Evolutionary conservation across 2,113 vertebrate genomes (phyloP).

Genomic region (Numida meleagris): DNA sequence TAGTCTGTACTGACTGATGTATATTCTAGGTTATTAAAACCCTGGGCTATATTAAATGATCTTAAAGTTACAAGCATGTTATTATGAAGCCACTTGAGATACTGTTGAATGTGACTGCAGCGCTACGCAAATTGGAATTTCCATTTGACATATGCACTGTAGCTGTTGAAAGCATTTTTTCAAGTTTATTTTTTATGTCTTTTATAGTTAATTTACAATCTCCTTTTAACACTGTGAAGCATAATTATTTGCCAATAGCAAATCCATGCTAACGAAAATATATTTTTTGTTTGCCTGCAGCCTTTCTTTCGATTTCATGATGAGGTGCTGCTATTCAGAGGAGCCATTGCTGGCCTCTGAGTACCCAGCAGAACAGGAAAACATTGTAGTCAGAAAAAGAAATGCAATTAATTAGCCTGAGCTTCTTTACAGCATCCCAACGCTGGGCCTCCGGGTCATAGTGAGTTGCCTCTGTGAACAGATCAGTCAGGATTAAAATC

Average conservation of each 20-base stretch:
- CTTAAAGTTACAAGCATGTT: conserved; percentile 17
- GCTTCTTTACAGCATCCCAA: not conserved
- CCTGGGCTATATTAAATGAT: conserved; percentile 15
- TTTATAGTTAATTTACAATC: conserved; percentile 51
- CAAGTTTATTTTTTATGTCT: conserved; percentile 39
- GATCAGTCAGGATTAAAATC: not conserved
- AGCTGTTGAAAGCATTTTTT: conserved; percentile 42
- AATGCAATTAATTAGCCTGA: conserved; percentile 50
- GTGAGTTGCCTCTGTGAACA: not conserved
- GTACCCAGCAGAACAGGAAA: conserved; percentile 46
- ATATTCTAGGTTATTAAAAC: conserved; percentile 20
- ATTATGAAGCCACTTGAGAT: conserved; percentile 22
- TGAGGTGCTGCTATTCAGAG: conserved; percentile 41
- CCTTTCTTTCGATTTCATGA: conserved; percentile 55
- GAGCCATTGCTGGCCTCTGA: conserved; percentile 8
- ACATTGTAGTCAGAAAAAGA: conserved; percentile 31
- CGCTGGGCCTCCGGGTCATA: not conserved
- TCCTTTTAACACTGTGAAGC: conserved; percentile 44
- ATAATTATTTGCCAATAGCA: conserved; percentile 50
- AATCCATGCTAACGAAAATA: conserved; percentile 40
- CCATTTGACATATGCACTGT: conserved; percentile 56
- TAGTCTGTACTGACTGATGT: not conserved
- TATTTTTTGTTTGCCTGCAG: conserved; percentile 48
- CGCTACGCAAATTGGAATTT: conserved; percentile 48
- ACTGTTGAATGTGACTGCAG: not conserved